A percentile compares a stretch with the other conserved stretches of the same genome.
Evolutionary conservation across 2,113 vertebrate genomes (phyloP).

Genomic region (Callopanchax toddi): DNA sequence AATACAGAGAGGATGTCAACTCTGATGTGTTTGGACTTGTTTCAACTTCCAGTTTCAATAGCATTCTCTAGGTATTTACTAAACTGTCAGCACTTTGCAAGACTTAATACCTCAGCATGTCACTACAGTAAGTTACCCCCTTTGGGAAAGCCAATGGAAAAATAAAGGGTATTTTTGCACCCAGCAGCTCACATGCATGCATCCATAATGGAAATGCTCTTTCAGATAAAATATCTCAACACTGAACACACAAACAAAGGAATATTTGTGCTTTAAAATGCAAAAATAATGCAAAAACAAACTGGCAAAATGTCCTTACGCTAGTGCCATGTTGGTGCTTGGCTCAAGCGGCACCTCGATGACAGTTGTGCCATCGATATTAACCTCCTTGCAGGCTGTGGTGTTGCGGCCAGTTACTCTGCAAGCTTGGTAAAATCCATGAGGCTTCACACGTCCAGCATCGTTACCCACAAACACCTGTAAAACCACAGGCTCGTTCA

Average conservation of each 20-base stretch:
- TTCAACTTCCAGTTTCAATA: slow-evolving; percentile 17
- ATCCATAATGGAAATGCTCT: background rate
- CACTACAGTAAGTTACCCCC: background rate
- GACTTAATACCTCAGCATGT: slow-evolving; percentile 5
- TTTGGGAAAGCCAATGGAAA: background rate
- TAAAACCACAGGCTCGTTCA: slow-evolving; percentile 92
- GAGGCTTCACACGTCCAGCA: slow-evolving; percentile 93
- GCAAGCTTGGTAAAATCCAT: slow-evolving; percentile 99
- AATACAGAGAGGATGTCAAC: slow-evolving; percentile 13
- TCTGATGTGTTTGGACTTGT: background rate
- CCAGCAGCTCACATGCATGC: background rate
- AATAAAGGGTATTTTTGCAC: background rate
- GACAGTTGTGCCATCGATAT: slow-evolving; percentile 95
- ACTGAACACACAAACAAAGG: background rate
- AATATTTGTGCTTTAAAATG: background rate
- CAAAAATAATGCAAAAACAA: background rate
- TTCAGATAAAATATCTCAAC: background rate
- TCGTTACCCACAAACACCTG: slow-evolving; percentile 97
- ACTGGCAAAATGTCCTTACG: slow-evolving; percentile 81
- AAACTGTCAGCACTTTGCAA: slow-evolving; percentile 8
- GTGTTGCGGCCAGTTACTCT: slow-evolving; percentile 96
- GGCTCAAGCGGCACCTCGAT: slow-evolving; percentile 96
- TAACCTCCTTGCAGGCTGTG: slow-evolving; percentile 96
- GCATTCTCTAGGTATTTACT: slow-evolving; percentile 16
- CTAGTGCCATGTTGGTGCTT: slow-evolving; percentile 93